These are phyloP conservation scores for Sebastiscus tertius DNA, from an alignment of 2,797 vertebrate genomes.

Conservation along the genomic window DNA sequence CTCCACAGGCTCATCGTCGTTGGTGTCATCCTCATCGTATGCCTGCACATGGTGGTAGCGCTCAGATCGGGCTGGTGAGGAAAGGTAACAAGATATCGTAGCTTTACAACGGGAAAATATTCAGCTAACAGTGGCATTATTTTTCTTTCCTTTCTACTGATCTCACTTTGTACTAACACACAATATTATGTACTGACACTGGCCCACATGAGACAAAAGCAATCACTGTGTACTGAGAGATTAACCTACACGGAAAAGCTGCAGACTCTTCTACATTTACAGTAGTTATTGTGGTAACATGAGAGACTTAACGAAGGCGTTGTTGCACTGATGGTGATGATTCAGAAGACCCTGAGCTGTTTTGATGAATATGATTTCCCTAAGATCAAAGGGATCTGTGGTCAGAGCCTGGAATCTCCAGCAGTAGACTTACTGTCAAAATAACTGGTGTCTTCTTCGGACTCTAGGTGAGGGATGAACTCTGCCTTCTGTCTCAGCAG, in stretches of 20 bases:
- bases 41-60: conserved; percentile 92
- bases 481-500: conserved; percentile 93
- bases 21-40: conserved; percentile 92
- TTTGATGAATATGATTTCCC: conserved; percentile 5
- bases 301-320: too few relatives aligned
- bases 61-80: conserved; percentile 87
- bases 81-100: not conserved
- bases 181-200: not conserved
- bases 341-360: conserved; percentile 3
- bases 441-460: conserved; percentile 94
- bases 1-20: conserved; percentile 92
- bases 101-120: not conserved
- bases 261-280: not conserved
- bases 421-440: conserved; percentile 88
- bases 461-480: conserved; percentile 93
- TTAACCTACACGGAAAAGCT: not conserved
- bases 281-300: too few relatives aligned
- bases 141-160: not conserved
- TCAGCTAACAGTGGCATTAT: not conserved
- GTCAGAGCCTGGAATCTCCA: not conserved
- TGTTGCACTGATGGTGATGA: not conserved
- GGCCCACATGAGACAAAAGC: not conserved
- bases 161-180: not conserved
- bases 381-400: not conserved
- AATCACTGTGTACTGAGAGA: not conserved